phyloP scores from a whole-genome alignment of 2,888 invertebrate species.

The Embidobia sp. region DNA sequence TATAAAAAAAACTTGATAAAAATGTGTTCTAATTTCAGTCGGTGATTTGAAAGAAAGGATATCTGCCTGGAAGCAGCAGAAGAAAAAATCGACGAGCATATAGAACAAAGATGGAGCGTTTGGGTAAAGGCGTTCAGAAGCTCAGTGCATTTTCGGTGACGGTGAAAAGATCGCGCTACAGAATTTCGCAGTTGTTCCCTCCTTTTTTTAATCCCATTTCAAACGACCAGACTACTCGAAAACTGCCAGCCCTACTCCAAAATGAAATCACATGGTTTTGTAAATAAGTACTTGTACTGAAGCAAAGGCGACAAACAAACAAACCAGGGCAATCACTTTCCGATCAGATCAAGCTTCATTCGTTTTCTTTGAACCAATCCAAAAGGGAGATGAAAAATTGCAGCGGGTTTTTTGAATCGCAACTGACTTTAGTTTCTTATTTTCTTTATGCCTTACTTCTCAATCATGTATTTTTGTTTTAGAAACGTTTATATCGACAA shows the following conservation, averaged over 20 bases:
- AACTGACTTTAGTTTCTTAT: not conserved
- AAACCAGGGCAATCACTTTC: slow-evolving; percentile 25
- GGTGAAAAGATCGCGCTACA: slow-evolving; percentile 71
- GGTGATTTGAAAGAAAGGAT: slow-evolving; percentile 93
- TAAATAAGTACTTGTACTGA: slow-evolving; percentile 67
- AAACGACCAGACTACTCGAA: no score
- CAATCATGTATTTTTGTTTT: slow-evolving; percentile 12
- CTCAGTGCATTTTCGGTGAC: slow-evolving; percentile 32
- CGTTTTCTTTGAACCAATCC: slow-evolving; percentile 7
- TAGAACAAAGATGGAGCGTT: slow-evolving; percentile 68
- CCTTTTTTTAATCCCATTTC: no score
- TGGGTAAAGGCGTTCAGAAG: slow-evolving; percentile 47
- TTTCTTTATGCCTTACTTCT: slow-evolving; percentile 7
- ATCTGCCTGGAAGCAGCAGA: slow-evolving; percentile 92
- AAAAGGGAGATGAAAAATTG: no score
- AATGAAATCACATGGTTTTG: no score
- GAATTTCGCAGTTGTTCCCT: no score
- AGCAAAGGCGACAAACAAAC: slow-evolving; percentile 7
- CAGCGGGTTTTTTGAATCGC: slow-evolving; percentile 5
- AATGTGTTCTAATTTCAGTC: slow-evolving; percentile 83
- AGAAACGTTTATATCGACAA: slow-evolving; percentile 22
- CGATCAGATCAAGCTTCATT: not conserved
- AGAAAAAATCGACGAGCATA: slow-evolving; percentile 82
- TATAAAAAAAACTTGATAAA: slow-evolving; percentile 9
- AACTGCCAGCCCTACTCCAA: no score